Evolutionary conservation across 2,797 vertebrate species (phyloP).

Genomic region (Aselliscus stoliczkanus): DNA sequence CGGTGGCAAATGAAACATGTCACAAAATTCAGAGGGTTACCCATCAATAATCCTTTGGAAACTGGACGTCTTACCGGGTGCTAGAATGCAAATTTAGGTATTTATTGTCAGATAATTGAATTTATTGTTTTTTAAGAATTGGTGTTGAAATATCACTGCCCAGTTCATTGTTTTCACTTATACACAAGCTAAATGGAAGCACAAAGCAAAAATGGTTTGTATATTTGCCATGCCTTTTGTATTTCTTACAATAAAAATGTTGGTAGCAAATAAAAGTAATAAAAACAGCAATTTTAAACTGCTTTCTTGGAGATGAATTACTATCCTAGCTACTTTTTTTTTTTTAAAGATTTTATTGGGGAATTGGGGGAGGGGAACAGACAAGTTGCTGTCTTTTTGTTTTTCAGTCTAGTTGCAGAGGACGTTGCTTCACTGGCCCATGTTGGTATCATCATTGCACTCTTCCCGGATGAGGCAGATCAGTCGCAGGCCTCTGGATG

Average conservation of each 20-base stretch:
- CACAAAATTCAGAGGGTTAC: conserved; percentile 74
- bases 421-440: no score
- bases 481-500: no score
- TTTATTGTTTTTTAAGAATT: conserved; percentile 73
- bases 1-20: neutral
- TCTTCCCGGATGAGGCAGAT: no score
- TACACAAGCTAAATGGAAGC: conserved; percentile 71
- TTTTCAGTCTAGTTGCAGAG: no score
- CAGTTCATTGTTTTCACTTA: conserved; percentile 71
- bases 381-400: no score
- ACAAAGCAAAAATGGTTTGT: conserved; percentile 72
- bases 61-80: conserved; percentile 83
- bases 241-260: conserved; percentile 71
- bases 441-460: no score
- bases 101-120: conserved; percentile 80
- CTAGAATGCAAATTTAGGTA: conserved; percentile 81
- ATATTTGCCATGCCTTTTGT: conserved; percentile 75
- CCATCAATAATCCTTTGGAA: conserved; percentile 77
- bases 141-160: conserved; percentile 76
- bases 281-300: conserved; percentile 57
- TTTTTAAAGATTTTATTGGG: no score
- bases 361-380: no score
- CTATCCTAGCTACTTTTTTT: conserved; percentile 60
- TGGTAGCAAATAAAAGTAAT: conserved; percentile 70
- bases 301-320: conserved; percentile 65